phyloP scores from a whole-genome alignment of 2,888 invertebrate genomes.

The Agelastica alni region DNA sequence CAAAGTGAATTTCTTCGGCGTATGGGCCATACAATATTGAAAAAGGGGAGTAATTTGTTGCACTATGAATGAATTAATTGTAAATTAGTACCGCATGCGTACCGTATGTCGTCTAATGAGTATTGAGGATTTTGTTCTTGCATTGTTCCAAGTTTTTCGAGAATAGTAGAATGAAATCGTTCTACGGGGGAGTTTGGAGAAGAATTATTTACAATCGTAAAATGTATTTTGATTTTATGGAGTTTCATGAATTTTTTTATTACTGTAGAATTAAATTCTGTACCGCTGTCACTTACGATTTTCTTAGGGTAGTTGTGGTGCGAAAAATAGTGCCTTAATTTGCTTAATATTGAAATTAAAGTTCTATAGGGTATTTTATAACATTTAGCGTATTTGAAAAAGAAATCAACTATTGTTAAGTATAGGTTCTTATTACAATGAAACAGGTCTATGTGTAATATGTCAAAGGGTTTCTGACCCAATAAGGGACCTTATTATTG shows the following conservation, averaged over 20 bases:
- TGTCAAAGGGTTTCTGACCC: constrained; percentile 5
- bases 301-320: not conserved
- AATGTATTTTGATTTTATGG: not conserved
- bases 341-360: not conserved
- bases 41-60: too few relatives aligned
- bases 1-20: too few relatives aligned
- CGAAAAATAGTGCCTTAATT: not conserved
- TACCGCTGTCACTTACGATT: not conserved
- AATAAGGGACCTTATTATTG: constrained; percentile 5
- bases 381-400: constrained; percentile 1
- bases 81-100: too few relatives aligned
- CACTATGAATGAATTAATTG: too few relatives aligned
- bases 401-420: not conserved
- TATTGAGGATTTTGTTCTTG: too few relatives aligned
- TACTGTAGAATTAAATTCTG: not conserved
- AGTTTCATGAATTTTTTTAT: not conserved
- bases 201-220: not conserved
- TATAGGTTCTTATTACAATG: constrained; percentile 4
- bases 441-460: not conserved
- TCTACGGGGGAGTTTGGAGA: too few relatives aligned
- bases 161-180: too few relatives aligned
- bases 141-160: too few relatives aligned
- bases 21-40: too few relatives aligned
- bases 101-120: too few relatives aligned
- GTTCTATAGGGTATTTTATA: not conserved